Base-by-base conservation (phyloP, 1,140 invertebrate genomes). In the Dinoponera quadriceps region DNA sequence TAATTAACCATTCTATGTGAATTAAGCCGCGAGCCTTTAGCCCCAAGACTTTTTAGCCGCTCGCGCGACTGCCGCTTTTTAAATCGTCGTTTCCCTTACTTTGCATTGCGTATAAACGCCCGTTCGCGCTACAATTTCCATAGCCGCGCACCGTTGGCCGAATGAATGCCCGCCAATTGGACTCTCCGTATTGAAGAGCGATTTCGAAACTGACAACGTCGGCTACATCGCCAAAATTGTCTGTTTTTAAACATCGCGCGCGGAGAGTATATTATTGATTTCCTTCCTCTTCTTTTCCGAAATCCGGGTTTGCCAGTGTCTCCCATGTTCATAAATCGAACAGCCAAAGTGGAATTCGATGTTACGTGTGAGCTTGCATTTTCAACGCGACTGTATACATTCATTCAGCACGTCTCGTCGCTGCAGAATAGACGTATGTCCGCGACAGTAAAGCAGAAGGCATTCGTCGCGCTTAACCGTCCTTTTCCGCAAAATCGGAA, bases 271-370 rank as follows among this genome's bases (percentile, higher is more conserved):
- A 65, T 49, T 48, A 16, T 7, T 33, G 65, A 20, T 38, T 44
- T 77, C 20, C 38, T 62, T 9, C 14, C 4, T 33, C 49, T 29
- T 54, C 4, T 55, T 29, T 5, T 22, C 20, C 22, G 20, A 27
- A 55, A 59, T 68, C 27, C 48, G 16, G 4, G 13, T 88, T 78
- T 51, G 77, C 55, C 16, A 84, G 82, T 62, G 85, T n/a, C n/a
- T n/a, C 74, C 71, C 86, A 82, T 90, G 91, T 93, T 93, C 92
- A 93, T 92, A n/a, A n/a, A n/a, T n/a, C n/a, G 90, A 90, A 77
- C 63, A 77, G 83, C 84, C 86, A 89, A 92, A 93, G 92, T 94
- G 91, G 91, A 91, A 77, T 93, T 92, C 89, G 88, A 84, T 93
- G 92, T 93, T 93, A 86, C 69, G 87, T 75, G 82, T 75, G 72